phyloP scores from a whole-genome alignment of 2,113 vertebrate genomes.

The Picathartes gymnocephalus region DNA sequence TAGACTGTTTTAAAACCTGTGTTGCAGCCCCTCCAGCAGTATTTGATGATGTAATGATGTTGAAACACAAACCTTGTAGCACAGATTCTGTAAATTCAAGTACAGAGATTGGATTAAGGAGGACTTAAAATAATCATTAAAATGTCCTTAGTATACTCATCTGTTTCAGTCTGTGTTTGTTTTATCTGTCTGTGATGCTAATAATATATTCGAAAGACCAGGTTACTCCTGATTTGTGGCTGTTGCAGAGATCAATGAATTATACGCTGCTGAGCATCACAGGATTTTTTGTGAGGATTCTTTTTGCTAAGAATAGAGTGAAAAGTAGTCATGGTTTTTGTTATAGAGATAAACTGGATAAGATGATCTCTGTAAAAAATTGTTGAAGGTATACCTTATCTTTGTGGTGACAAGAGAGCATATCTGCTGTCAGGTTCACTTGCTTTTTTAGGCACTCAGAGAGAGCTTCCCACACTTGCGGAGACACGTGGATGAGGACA shows the following conservation, averaged over 20 bases:
- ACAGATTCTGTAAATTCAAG: neutral
- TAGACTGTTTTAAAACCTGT: neutral
- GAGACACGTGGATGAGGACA: neutral
- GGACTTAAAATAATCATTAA: neutral
- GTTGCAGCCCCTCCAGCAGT: neutral
- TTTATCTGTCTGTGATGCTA: neutral
- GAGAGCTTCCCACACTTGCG: neutral
- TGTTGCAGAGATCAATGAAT: neutral
- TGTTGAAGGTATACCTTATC: neutral
- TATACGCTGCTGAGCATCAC: neutral
- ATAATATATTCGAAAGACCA: neutral
- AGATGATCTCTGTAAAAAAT: neutral
- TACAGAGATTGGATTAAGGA: neutral
- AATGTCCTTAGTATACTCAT: neutral
- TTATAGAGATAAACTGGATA: neutral
- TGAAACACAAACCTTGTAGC: neutral
- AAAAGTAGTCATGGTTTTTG: neutral
- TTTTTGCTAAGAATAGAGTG: neutral
- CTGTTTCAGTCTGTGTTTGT: neutral
- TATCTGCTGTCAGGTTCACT: constrained; percentile 1
- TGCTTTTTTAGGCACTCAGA: neutral
- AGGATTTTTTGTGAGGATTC: neutral
- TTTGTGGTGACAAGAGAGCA: neutral
- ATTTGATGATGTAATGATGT: neutral
- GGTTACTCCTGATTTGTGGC: neutral